Evolutionary conservation across 2,797 vertebrate genomes (phyloP).

Genomic region (Microctenopoma steveboyesi): DNA sequence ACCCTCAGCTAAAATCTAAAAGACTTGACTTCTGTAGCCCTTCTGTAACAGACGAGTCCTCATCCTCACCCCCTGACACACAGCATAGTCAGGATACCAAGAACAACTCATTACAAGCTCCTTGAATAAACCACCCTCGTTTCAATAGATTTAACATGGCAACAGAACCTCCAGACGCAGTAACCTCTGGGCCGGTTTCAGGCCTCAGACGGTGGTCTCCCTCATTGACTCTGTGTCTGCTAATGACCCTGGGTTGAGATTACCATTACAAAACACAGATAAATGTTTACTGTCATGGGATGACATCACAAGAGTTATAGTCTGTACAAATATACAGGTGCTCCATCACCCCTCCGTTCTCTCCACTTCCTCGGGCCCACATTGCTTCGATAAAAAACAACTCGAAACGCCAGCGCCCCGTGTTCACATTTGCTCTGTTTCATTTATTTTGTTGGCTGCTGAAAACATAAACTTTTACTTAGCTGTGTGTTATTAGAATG

Average conservation of each 20-base stretch:
- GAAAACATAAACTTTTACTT: constrained; percentile 84
- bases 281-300: constrained; percentile 76
- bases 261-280: constrained; percentile 63
- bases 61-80: constrained; percentile 29
- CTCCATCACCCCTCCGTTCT: constrained; percentile 16
- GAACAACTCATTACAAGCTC: constrained; percentile 40
- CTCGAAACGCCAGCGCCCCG: constrained; percentile 41
- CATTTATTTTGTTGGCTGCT: constrained; percentile 81
- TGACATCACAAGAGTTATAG: constrained; percentile 80
- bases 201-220: constrained; percentile 62
- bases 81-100: constrained; percentile 34
- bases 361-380: constrained; percentile 55
- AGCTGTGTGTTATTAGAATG: constrained; percentile 75
- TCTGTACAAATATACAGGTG: constrained; percentile 78
- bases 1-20: not conserved
- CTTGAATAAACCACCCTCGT: constrained; percentile 44
- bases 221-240: constrained; percentile 42
- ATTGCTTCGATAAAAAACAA: constrained; percentile 65
- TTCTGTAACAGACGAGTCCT: not conserved
- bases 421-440: constrained; percentile 65
- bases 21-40: not conserved
- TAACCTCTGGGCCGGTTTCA: constrained; percentile 15
- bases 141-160: constrained; percentile 18
- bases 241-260: constrained; percentile 63
- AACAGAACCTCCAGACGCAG: constrained; percentile 23